Evolutionary conservation across 2,797 vertebrate genomes (phyloP), one percentile per base, ranked within the genome.

Genomic region (Mastacembelus armatus): DNA sequence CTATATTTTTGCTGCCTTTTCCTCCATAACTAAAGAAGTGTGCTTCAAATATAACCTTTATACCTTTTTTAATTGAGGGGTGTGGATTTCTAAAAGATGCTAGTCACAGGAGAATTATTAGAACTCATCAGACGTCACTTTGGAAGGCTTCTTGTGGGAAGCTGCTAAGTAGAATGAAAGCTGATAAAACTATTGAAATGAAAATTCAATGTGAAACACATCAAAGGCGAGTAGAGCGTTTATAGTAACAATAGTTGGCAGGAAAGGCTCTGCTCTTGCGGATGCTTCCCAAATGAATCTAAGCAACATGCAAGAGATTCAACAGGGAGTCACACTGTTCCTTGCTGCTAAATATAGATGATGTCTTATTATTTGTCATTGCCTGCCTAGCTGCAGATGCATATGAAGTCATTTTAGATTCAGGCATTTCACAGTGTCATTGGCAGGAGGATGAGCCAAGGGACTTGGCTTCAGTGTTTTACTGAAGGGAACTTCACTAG

Each of bases 61-160:
- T 29, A 16, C 42, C 24, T 47, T 59, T 52, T 61, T 38, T 21
- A 15, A 55, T 48, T 29, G 7, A 52, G 22, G 29, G 9, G 49
- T 80, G 58, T 66, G 43, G 35, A 45, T 68, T 58, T 73, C 44
- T 18, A 33, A 71, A 66, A 45, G 35, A 60, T 38, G 55, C 26
- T 7, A 39, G 64, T 57, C 70, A 50, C 72, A 22, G 19, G 75
- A 60, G 74, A 70, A 78, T 69, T 81, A 49, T 74, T 63, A 60
- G 19, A 64, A 21, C 50, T 69, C 67, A 56, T 80, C 68, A 78
- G 62, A 50, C 10, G 42, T 30, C 39, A 30, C 45, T 62, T 63
- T 32, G 38, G n/a, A 75, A 60, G 65, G 52, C 16, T 24, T 73
- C 40, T 61, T 58, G 35, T 32, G 36, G 80, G 68, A 45, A 42